Conservation (phyloP, 2,888 invertebrate genomes). For the Sipha maydis region DNA sequence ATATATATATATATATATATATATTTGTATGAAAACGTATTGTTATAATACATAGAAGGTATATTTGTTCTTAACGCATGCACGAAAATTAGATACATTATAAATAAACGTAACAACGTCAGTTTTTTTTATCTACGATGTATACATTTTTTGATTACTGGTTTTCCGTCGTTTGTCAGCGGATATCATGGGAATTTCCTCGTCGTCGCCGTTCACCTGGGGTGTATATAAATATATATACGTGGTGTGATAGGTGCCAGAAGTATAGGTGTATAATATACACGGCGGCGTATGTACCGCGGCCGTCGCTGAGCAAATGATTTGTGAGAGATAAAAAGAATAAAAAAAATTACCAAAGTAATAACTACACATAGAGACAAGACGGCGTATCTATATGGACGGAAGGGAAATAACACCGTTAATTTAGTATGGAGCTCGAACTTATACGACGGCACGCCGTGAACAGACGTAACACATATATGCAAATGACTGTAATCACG, state of each 20-base stretch:
- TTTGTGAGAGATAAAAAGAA: conserved; percentile 38
- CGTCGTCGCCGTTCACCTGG: conserved; percentile 2
- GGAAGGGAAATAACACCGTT: conserved; percentile 57
- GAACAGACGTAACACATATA: conserved; percentile 23
- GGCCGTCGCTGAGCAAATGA: conserved; percentile 37
- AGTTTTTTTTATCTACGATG: conserved; percentile 15
- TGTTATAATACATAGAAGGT: background rate
- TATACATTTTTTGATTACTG: conserved; percentile 41
- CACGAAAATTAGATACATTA: conserved; percentile 30
- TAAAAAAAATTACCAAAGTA: conserved; percentile 35
- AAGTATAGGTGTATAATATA: background rate
- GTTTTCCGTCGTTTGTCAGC: conserved; percentile 45
- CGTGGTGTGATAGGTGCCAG: background rate
- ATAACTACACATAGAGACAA: conserved; percentile 25
- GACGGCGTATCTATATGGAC: conserved; percentile 10
- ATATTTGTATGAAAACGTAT: background rate
- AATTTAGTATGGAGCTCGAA: conserved; percentile 38
- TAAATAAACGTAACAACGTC: background rate
- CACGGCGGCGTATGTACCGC: conserved; percentile 1
- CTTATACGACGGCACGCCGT: conserved; percentile 8
- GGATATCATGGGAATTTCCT: conserved; percentile 38
- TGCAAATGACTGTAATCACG: conserved; percentile 61
- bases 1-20: background rate
- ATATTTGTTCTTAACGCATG: background rate
- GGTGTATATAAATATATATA: background rate